These are phyloP conservation scores for Nipponacmea schrenckii DNA, from an alignment of 2,888 invertebrate genomes.

Conservation along the genomic window DNA sequence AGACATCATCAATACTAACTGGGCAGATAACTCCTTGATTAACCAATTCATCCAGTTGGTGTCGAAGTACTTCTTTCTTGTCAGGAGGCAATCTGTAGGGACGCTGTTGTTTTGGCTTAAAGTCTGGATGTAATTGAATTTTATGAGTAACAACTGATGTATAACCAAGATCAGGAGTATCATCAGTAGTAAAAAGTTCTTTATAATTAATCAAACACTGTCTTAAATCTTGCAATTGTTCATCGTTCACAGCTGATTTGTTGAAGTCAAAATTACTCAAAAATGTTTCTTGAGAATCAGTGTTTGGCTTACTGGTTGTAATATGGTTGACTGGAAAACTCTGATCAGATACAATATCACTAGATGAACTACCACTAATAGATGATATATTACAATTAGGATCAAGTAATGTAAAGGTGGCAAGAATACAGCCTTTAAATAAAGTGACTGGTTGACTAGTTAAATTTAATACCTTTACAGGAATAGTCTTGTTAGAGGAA, in stretches of 20 bases:
- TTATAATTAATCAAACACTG: not conserved
- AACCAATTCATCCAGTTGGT: constrained; percentile 25
- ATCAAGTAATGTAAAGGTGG: not conserved
- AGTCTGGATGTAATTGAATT: not conserved
- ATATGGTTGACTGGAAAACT: not conserved
- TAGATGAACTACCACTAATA: not conserved
- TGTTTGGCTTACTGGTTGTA: not conserved
- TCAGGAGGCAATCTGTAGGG: too few relatives aligned
- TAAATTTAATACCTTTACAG: not conserved
- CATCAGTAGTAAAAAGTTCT: not conserved
- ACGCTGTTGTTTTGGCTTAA: not conserved
- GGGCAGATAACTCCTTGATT: constrained; percentile 21
- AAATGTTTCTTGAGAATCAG: not conserved
- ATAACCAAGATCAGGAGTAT: not conserved
- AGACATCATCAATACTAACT: constrained; percentile 20
- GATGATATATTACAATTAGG: not conserved
- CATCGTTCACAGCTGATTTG: not conserved
- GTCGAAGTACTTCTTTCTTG: constrained; percentile 23
- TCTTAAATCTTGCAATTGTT: not conserved
- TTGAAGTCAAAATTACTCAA: not conserved
- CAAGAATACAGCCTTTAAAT: not conserved
- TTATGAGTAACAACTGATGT: constrained; percentile 3
- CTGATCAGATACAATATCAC: not conserved
- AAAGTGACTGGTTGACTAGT: not conserved
- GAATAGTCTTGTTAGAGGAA: not conserved